These are phyloP conservation scores for Enteromius viviparus DNA, from an alignment of 2,797 vertebrate species.

Conservation along the genomic window DNA sequence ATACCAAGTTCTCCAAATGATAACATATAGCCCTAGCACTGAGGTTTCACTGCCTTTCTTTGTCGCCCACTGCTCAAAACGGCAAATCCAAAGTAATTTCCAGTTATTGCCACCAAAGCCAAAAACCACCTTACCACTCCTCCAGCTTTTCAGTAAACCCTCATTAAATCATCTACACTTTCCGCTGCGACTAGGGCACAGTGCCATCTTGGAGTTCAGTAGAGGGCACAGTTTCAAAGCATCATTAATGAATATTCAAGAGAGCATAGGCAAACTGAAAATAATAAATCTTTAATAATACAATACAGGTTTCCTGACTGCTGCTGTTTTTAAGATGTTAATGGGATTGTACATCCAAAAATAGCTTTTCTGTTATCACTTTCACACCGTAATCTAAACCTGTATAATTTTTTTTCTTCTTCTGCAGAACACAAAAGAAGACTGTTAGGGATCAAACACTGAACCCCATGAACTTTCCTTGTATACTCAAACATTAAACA, in stretches of 20 bases:
- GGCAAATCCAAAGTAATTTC: neutral
- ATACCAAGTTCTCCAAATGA: slow-evolving; percentile 1
- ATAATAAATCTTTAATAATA: slow-evolving; percentile 24
- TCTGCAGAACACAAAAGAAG: too few species aligned
- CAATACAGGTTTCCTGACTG: neutral
- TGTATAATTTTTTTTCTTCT: neutral
- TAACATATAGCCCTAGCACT: slow-evolving; percentile 1
- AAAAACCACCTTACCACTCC: slow-evolving; percentile 27
- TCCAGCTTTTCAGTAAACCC: slow-evolving; percentile 21
- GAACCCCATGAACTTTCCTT: neutral
- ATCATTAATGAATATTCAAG: slow-evolving; percentile 6
- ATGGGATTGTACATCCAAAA: neutral
- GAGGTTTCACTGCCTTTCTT: slow-evolving; percentile 38
- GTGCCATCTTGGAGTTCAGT: slow-evolving; percentile 11
- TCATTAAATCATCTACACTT: slow-evolving; percentile 16
- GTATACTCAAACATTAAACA: neutral
- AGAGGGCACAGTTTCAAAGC: neutral
- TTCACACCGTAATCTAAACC: neutral
- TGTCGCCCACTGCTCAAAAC: slow-evolving; percentile 1
- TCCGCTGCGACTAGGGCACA: neutral
- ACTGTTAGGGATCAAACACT: neutral
- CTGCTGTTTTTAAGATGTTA: neutral
- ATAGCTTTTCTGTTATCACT: neutral
- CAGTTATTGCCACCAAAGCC: slow-evolving; percentile 2
- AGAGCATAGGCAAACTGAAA: neutral